Conservation (phyloP, 2,888 invertebrate species). For the Bibio marci region DNA sequence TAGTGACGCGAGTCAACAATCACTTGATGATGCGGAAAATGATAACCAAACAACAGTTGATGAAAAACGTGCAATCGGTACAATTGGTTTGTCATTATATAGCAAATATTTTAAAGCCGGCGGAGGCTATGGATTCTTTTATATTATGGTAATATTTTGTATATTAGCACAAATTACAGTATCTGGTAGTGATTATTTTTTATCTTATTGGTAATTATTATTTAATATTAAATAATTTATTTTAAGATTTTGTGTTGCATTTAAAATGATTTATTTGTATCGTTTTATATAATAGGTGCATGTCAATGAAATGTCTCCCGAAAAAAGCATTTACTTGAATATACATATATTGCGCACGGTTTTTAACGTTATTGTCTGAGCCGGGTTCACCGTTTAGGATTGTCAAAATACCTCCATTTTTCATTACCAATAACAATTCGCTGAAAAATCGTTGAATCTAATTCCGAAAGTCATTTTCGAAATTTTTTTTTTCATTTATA, state of each 20-base stretch:
- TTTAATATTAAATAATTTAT: conserved; percentile 20
- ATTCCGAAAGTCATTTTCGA: no score
- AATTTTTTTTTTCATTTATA: no score
- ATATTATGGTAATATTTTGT: conserved; percentile 42
- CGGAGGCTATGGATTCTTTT: conserved; percentile 43
- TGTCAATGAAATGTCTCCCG: no score
- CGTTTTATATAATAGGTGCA: no score
- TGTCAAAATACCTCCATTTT: no score
- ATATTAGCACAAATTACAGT: conserved; percentile 48
- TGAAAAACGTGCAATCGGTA: conserved; percentile 44
- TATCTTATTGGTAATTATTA: conserved; percentile 50
- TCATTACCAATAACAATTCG: no score
- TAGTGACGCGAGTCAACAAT: conserved; percentile 29
- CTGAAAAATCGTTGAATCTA: no score
- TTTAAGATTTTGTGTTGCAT: no score
- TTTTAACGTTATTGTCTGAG: no score
- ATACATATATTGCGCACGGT: no score
- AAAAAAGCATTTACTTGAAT: no score
- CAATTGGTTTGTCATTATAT: conserved; percentile 41
- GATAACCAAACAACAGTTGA: conserved; percentile 27
- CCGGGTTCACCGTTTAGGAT: no score
- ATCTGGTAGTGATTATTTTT: conserved; percentile 62
- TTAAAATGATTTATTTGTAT: neutral
- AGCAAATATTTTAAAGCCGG: conserved; percentile 52
- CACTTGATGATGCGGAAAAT: conserved; percentile 33